phyloP scores from a whole-genome alignment of 2,888 invertebrate species.

The Actias luna region DNA sequence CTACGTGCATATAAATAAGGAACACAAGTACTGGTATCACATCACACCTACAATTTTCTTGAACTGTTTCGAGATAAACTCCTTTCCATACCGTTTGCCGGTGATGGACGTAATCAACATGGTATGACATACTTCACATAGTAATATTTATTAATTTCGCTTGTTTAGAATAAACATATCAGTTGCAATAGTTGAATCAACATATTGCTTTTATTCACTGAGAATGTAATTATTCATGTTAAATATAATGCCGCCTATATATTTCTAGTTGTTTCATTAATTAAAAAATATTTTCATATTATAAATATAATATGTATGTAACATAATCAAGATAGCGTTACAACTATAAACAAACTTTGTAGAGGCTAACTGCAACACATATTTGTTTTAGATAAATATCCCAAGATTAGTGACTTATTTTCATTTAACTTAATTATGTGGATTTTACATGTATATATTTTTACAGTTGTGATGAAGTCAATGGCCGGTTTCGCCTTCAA shows the following conservation, averaged over 20 bases:
- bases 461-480: not conserved
- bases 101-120: not conserved
- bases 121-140: not conserved
- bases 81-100: not conserved
- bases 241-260: not conserved
- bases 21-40: not conserved
- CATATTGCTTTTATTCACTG: not conserved
- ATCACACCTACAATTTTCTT: constrained; percentile 24
- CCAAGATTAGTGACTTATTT: constrained; percentile 17
- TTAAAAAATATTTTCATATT: not conserved
- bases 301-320: not conserved
- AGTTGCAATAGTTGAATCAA: not conserved
- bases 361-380: not conserved
- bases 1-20: not conserved
- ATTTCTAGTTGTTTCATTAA: not conserved
- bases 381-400: constrained; percentile 10
- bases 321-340: not conserved
- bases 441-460: constrained; percentile 5
- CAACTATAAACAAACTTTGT: constrained; percentile 14
- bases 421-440: constrained; percentile 11
- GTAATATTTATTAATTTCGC: constrained; percentile 1
- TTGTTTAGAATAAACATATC: constrained; percentile 1
- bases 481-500: constrained; percentile 18
- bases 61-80: constrained; percentile 5
- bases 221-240: constrained; percentile 1